Conservation (phyloP, 2,113 vertebrate genomes). For the Dryoscopus gambensis region DNA sequence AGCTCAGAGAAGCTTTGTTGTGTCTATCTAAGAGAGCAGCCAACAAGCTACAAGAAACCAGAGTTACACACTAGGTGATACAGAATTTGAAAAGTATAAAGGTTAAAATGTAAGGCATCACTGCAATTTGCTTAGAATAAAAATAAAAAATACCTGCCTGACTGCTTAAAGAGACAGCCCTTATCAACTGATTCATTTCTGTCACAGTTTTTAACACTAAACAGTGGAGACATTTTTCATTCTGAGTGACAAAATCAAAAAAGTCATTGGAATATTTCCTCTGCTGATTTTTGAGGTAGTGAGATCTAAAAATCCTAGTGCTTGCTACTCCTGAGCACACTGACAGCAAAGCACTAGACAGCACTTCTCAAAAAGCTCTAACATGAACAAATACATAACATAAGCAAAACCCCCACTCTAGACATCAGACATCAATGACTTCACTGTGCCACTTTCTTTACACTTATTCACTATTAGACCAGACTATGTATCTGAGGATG, state of each 20-base stretch:
- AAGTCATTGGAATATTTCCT: background rate
- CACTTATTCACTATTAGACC: background rate
- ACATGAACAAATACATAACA: background rate
- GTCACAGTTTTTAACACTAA: background rate
- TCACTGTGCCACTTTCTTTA: background rate
- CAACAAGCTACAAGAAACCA: no score
- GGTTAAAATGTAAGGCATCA: no score
- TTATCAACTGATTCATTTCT: background rate
- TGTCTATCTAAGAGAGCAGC: no score
- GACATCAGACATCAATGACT: background rate
- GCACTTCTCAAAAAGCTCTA: background rate
- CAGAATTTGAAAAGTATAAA: no score
- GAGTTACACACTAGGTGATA: no score
- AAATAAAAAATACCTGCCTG: background rate
- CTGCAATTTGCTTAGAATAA: background rate
- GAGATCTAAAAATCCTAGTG: background rate
- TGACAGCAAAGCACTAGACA: background rate
- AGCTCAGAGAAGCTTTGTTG: no score
- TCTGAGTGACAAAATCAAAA: background rate
- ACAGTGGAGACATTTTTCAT: background rate
- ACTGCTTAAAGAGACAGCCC: background rate
- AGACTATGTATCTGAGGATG: background rate
- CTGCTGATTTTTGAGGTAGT: background rate
- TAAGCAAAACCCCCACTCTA: background rate
- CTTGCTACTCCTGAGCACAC: background rate